phyloP scores from a whole-genome alignment of 23 tunicate species.

The Styela plicata region DNA sequence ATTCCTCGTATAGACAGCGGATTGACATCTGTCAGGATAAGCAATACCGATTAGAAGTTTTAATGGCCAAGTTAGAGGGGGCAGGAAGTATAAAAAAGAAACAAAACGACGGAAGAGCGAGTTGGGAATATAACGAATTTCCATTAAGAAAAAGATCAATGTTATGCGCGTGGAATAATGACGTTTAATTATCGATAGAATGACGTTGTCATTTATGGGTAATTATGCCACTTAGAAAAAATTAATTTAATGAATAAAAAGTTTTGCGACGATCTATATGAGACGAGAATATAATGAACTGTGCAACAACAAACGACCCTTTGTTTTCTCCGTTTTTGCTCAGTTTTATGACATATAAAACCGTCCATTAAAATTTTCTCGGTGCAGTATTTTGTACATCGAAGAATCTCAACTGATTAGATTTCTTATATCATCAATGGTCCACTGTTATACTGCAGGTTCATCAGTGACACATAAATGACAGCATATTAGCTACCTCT shows the following conservation, averaged over 20 bases:
- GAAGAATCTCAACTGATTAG: too few species aligned
- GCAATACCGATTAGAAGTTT: slow-evolving; percentile 20
- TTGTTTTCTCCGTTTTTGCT: too few species aligned
- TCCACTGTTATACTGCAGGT: too few species aligned
- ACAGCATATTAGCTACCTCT: too few species aligned
- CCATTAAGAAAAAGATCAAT: slow-evolving; percentile 30
- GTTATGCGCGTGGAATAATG: slow-evolving; percentile 13
- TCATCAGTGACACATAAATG: too few species aligned
- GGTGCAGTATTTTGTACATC: too few species aligned
- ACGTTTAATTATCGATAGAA: slow-evolving; percentile 9
- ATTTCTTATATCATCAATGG: too few species aligned
- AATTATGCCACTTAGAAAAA: slow-evolving; percentile 22
- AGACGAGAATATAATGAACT: neutral
- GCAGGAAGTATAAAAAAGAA: neutral
- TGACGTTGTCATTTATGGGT: slow-evolving; percentile 1
- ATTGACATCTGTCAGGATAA: neutral
- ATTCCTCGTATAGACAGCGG: too few species aligned
- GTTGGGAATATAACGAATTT: neutral
- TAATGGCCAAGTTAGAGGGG: slow-evolving; percentile 8
- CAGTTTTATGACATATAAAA: too few species aligned
- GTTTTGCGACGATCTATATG: neutral
- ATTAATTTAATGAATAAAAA: too few species aligned
- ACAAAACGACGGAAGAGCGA: neutral
- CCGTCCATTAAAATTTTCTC: too few species aligned
- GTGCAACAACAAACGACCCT: neutral